A percentile compares a stretch with the other conserved stretches of the same genome.
These are phyloP conservation scores for Apamea monoglypha DNA, from an alignment of 2,888 invertebrate genomes.

Conservation along the genomic window DNA sequence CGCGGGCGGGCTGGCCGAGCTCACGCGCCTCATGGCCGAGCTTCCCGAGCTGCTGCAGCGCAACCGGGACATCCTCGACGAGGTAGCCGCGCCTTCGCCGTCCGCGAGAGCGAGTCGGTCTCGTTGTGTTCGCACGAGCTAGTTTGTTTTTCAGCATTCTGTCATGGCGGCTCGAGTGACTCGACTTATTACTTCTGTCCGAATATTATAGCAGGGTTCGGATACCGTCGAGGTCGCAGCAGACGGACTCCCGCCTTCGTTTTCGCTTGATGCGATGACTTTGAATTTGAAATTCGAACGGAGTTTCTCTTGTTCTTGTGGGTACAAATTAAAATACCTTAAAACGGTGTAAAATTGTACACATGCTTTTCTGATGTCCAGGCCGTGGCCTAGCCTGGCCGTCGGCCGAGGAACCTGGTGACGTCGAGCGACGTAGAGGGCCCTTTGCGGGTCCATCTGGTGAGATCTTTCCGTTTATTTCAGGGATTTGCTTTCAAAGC, in stretches of 20 bases:
- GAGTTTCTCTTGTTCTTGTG: no score
- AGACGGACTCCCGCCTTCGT: background rate
- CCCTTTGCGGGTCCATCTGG: no score
- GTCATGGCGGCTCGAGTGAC: no score
- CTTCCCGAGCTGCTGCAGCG: slow-evolving; percentile 97
- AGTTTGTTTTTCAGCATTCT: background rate
- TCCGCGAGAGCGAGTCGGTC: background rate
- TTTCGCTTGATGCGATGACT: background rate
- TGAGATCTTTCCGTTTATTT: no score
- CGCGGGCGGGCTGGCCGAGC: slow-evolving; percentile 93
- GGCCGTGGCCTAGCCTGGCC: no score
- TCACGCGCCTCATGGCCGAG: slow-evolving; percentile 94
- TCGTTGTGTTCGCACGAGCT: background rate
- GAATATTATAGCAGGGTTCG: background rate
- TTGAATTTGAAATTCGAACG: background rate
- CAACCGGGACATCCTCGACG: slow-evolving; percentile 97
- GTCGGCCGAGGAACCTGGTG: no score
- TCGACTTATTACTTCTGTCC: background rate
- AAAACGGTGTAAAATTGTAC: no score
- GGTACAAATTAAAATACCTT: background rate
- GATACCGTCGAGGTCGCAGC: background rate
- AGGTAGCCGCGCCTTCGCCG: slow-evolving; percentile 76
- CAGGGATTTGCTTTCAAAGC: no score
- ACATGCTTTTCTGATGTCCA: no score
- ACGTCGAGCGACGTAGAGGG: no score